phyloP scores from a whole-genome alignment of 2,888 invertebrate species.

The Conops quadrifasciatus region DNA sequence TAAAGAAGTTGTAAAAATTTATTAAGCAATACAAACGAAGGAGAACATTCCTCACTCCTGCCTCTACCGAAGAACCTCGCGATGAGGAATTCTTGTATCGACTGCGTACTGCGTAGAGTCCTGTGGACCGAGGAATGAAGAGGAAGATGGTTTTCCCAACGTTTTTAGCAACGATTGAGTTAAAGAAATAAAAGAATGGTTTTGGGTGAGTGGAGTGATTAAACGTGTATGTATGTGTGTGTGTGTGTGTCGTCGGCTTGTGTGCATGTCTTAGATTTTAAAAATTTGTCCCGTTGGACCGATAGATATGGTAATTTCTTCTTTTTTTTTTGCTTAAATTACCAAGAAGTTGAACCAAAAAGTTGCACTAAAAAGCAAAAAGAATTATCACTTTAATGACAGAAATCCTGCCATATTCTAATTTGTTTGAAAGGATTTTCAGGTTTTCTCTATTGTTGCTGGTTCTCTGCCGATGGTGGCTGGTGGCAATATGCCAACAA shows the following conservation, averaged over 20 bases:
- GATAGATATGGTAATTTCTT: too few species aligned
- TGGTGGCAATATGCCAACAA: slow-evolving; percentile 31
- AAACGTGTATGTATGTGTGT: too few species aligned
- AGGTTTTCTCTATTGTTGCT: slow-evolving; percentile 23
- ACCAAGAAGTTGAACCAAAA: too few species aligned
- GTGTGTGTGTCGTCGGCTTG: too few species aligned
- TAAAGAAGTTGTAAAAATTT: slow-evolving; percentile 34
- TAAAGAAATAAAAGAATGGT: not conserved
- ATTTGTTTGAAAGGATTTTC: slow-evolving; percentile 32
- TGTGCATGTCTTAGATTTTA: too few species aligned
- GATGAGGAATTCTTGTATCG: too few species aligned
- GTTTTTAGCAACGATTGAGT: too few species aligned
- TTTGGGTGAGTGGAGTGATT: slow-evolving; percentile 3
- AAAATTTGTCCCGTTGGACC: too few species aligned
- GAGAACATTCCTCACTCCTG: not conserved
- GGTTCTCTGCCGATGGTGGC: slow-evolving; percentile 42
- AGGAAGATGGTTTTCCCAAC: not conserved
- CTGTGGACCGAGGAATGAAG: too few species aligned
- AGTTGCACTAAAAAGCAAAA: not conserved
- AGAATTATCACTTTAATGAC: not conserved
- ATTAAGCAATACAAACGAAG: slow-evolving; percentile 23
- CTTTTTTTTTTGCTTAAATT: too few species aligned
- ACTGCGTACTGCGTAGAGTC: too few species aligned
- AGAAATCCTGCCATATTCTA: slow-evolving; percentile 21
- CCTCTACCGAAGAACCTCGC: too few species aligned